phyloP scores from a whole-genome alignment of 2,113 vertebrate genomes.

The Trematomus loennbergii region DNA sequence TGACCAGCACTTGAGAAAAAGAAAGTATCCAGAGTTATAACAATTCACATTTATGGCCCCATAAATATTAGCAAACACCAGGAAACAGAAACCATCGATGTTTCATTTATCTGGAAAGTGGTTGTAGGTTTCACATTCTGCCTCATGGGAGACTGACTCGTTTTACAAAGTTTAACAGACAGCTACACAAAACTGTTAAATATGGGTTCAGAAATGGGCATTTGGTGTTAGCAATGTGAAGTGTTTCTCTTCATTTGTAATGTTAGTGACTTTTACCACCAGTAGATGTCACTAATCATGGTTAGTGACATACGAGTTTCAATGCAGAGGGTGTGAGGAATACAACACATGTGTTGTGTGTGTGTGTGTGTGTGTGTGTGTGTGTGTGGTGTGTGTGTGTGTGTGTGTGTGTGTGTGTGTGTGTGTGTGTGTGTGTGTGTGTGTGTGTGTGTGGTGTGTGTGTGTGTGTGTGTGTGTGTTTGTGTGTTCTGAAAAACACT shows the following conservation, averaged over 20 bases:
- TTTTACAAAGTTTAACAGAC: not conserved
- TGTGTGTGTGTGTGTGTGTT: too few species aligned
- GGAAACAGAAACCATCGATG: constrained; percentile 17
- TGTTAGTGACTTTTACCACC: not conserved
- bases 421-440: not conserved
- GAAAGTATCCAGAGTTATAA: too few species aligned
- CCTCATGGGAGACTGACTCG: not conserved
- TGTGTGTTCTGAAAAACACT: too few species aligned
- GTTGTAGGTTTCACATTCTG: constrained; percentile 20
- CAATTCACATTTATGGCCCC: too few species aligned
- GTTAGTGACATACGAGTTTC: not conserved
- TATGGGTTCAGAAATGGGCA: not conserved
- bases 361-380: too few species aligned
- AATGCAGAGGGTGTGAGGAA: not conserved
- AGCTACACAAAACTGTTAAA: not conserved
- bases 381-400: too few species aligned
- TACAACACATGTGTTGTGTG: rapidly evolving
- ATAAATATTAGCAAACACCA: too few species aligned
- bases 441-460: too few species aligned
- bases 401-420: not conserved
- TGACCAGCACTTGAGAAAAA: too few species aligned
- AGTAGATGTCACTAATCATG: constrained; percentile 47
- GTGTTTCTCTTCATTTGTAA: not conserved
- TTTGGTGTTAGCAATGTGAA: not conserved
- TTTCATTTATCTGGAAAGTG: not conserved